Conservation (phyloP, 2,888 invertebrate species). For the Elegia similella region DNA sequence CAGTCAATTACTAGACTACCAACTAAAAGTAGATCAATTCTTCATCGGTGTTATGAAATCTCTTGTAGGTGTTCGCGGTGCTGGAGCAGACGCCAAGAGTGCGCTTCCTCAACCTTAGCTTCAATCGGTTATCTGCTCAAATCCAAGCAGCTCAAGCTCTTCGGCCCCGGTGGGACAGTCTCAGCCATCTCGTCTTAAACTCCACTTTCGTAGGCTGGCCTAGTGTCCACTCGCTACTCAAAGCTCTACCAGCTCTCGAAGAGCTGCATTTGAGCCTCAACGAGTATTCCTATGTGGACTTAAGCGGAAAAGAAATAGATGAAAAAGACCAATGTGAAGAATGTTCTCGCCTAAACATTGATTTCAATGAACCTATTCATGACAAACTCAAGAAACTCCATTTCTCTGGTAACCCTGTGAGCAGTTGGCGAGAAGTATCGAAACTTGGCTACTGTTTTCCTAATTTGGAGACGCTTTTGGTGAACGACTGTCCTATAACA, state of each 20-base stretch:
- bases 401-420: slow-evolving; percentile 93
- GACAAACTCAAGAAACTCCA: slow-evolving; percentile 89
- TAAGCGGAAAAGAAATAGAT: slow-evolving; percentile 74
- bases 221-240: slow-evolving; percentile 88
- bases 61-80: slow-evolving; percentile 89
- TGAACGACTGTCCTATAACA: slow-evolving; percentile 92
- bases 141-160: slow-evolving; percentile 80
- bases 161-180: slow-evolving; percentile 79
- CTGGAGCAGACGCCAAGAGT: slow-evolving; percentile 93
- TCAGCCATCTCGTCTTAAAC: slow-evolving; percentile 91
- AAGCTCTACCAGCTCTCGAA: slow-evolving; percentile 89
- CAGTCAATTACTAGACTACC: neutral
- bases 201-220: slow-evolving; percentile 94
- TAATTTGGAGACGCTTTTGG: slow-evolving; percentile 89
- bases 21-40: neutral
- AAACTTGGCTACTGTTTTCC: slow-evolving; percentile 94
- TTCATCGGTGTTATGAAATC: slow-evolving; percentile 7
- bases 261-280: slow-evolving; percentile 96
- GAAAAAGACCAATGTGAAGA: slow-evolving; percentile 65
- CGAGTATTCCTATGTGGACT: slow-evolving; percentile 89
- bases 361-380: slow-evolving; percentile 78
- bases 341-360: slow-evolving; percentile 64
- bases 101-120: slow-evolving; percentile 95
- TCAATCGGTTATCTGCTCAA: slow-evolving; percentile 90
- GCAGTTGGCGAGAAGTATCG: slow-evolving; percentile 90